Base-by-base conservation (phyloP, 2,113 vertebrate species). In the Dolichotis patagonum region DNA sequence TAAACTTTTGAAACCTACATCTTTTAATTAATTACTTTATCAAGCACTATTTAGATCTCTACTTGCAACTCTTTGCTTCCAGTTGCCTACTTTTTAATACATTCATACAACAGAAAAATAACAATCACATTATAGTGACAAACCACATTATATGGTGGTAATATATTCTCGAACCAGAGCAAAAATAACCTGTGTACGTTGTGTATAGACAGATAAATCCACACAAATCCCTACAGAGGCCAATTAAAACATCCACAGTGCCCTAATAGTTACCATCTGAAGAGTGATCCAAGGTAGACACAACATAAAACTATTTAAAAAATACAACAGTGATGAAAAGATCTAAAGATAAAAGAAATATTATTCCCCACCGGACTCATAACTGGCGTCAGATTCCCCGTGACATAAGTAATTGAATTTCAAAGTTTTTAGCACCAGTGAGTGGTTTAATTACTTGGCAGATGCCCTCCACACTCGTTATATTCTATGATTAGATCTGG, bases 61-160 rank as follows among this genome's bases (percentile, higher is more conserved):
- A 65, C 24, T 90, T 90, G 26, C 69, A 87, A 88, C 24, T 84
- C 41, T 56, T 58, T 67, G 10, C 24, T 90, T 58, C 20, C 19
- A 58, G 78, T 63, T 94, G 71, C 71, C 4, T 83, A 58, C 38
- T 71, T 96, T 93, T 97, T 35, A 77, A 85, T 90, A 11, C 38
- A 87, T 56, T 75, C 41, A n/a, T 38, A 43, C 3, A 88, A 93
- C 26, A 88, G 62, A 88, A 95, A 87, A 85, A 58, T 89, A 91
- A 32, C n/a, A 96, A 35, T 94, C 75, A 90, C 58, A 49, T 5
- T 16, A 75, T 17, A 80, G 46, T 52, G 38, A 24, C 46, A 87
- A 91, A 90, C 30, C 71, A 43, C 41, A 43, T 28, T 46, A 17
- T 28, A 77, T 77, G 41, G 26, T 46, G 26, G 41, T 46, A 46